Percentiles rank a stretch among this genome's conserved stretches.
These are phyloP conservation scores for Crotalus tigris DNA, from an alignment of 2,113 vertebrate species.

Conservation along the genomic window DNA sequence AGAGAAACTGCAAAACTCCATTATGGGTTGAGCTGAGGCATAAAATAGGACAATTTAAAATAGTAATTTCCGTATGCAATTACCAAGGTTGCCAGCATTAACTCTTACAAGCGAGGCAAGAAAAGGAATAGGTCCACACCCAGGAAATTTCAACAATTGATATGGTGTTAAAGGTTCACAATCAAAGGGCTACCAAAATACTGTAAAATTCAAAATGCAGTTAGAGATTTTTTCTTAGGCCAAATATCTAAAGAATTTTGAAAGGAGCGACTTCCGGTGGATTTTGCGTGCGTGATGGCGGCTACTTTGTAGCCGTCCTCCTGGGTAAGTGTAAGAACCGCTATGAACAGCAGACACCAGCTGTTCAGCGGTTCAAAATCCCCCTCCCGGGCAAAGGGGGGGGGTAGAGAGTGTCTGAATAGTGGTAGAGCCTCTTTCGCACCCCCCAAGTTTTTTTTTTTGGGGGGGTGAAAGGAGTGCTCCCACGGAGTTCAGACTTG, in stretches of 20 bases:
- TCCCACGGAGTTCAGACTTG: too few relatives aligned
- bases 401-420: too few relatives aligned
- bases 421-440: too few relatives aligned
- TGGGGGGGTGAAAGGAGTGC: too few relatives aligned
- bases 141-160: background rate
- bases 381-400: too few relatives aligned
- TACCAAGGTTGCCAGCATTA: background rate
- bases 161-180: background rate
- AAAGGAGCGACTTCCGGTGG: too few relatives aligned
- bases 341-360: too few relatives aligned
- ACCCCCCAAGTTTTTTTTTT: too few relatives aligned
- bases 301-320: too few relatives aligned
- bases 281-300: too few relatives aligned
- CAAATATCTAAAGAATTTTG: background rate
- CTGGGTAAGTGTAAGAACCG: too few relatives aligned
- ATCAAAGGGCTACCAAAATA: background rate
- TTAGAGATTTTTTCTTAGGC: background rate
- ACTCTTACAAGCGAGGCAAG: background rate
- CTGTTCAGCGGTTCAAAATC: too few relatives aligned
- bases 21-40: background rate
- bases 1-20: background rate
- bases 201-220: background rate
- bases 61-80: background rate
- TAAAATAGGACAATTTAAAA: background rate
- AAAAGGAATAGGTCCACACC: background rate